These are phyloP conservation scores for Melanerpes aurifrons DNA, from an alignment of 2,113 vertebrate species.

Conservation along the genomic window DNA sequence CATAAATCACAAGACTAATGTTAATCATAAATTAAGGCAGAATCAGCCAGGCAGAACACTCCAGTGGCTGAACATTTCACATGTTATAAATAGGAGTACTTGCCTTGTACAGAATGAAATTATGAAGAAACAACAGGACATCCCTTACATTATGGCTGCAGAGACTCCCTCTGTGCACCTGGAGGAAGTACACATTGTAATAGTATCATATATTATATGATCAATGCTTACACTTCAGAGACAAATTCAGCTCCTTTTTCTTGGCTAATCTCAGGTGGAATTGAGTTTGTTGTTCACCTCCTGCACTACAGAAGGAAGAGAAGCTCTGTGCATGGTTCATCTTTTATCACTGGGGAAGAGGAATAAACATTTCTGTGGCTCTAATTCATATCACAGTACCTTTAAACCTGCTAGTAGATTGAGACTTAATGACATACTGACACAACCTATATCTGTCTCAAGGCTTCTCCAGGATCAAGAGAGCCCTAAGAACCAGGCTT, in stretches of 20 bases:
- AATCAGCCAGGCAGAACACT: conserved; percentile 33
- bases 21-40: conserved; percentile 38
- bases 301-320: neutral
- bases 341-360: neutral
- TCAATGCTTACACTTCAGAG: conserved; percentile 23
- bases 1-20: conserved; percentile 32
- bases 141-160: neutral
- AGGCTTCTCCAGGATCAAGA: neutral
- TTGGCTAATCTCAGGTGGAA: conserved; percentile 13
- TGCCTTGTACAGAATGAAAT: neutral
- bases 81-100: neutral
- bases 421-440: neutral
- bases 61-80: neutral
- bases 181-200: neutral
- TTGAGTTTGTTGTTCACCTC: conserved; percentile 11
- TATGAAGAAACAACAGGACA: neutral
- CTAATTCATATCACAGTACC: neutral
- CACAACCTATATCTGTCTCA: neutral
- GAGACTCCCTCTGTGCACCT: neutral
- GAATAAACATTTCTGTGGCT: neutral
- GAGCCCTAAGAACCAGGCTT: neutral
- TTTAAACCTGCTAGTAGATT: neutral
- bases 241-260: conserved; percentile 7
- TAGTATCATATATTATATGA: neutral
- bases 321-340: neutral